phyloP scores from a whole-genome alignment of 2,888 invertebrate species.

The Heteromyza rotundicornis region DNA sequence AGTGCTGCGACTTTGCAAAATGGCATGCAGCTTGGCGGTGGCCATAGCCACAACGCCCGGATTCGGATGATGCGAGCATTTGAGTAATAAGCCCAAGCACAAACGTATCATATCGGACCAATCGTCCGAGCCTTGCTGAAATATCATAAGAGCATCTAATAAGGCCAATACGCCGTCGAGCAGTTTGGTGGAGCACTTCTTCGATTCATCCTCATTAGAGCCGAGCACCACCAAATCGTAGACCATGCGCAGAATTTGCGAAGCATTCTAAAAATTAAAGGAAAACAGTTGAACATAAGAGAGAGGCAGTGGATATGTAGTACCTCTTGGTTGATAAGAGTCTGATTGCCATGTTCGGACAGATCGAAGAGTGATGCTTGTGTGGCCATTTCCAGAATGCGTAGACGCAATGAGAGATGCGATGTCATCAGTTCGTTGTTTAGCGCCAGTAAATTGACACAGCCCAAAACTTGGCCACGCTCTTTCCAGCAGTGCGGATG shows the following conservation, averaged over 20 bases:
- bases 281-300: background rate
- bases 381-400: conserved; percentile 68
- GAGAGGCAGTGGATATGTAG: background rate
- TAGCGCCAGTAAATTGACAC: conserved; percentile 66
- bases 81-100: conserved; percentile 62
- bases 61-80: conserved; percentile 63
- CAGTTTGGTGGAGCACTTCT: conserved; percentile 65
- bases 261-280: conserved; percentile 61
- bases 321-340: conserved; percentile 62
- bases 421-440: conserved; percentile 67
- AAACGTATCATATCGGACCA: conserved; percentile 68
- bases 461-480: conserved; percentile 68
- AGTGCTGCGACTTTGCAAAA: conserved; percentile 66
- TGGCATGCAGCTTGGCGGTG: conserved; percentile 67
- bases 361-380: conserved; percentile 68
- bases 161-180: conserved; percentile 67
- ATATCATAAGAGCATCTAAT: conserved; percentile 66
- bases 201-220: conserved; percentile 64
- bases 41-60: conserved; percentile 68
- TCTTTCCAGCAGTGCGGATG: conserved; percentile 67
- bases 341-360: conserved; percentile 64
- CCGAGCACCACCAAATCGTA: conserved; percentile 67
- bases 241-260: conserved; percentile 66
- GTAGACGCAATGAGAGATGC: conserved; percentile 65
- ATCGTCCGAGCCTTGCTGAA: conserved; percentile 65